Evolutionary conservation across 2,888 invertebrate genomes (phyloP).

Genomic region (Pecten maximus): DNA sequence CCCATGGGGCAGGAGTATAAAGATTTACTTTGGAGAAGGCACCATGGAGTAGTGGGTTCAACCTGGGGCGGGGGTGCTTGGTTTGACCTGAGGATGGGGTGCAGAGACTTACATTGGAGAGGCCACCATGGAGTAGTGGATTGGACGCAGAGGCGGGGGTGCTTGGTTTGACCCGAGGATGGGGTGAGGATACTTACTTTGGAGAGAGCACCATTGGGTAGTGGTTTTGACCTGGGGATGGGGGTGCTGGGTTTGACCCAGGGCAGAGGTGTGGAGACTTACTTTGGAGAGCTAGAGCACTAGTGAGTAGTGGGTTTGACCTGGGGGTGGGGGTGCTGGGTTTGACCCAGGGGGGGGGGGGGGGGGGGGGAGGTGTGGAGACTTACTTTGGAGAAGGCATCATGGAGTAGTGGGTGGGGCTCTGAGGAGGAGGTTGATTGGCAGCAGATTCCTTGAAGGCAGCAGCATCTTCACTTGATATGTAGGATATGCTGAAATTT

Average conservation of each 20-base stretch:
- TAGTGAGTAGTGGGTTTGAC: neutral
- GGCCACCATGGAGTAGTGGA: slow-evolving; percentile 72
- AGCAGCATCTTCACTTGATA: slow-evolving; percentile 84
- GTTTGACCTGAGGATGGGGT: neutral
- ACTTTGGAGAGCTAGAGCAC: slow-evolving; percentile 72
- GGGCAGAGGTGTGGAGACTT: neutral
- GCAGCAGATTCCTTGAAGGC: slow-evolving; percentile 82
- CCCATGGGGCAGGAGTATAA: neutral
- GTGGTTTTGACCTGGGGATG: neutral
- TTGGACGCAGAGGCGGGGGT: slow-evolving; percentile 61
- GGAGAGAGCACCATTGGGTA: slow-evolving; percentile 83
- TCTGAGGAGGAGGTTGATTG: slow-evolving; percentile 60
- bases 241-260: neutral
- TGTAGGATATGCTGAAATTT: slow-evolving; percentile 85
- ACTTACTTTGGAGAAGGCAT: slow-evolving; percentile 81
- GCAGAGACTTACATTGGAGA: slow-evolving; percentile 77
- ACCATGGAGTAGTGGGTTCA: slow-evolving; percentile 64
- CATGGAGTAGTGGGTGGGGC: slow-evolving; percentile 65
- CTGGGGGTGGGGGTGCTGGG: neutral
- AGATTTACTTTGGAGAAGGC: slow-evolving; percentile 78
- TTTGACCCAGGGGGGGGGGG: neutral
- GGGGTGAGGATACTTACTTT: slow-evolving; percentile 84
- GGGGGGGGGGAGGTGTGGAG: neutral
- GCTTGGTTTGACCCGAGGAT: slow-evolving; percentile 80
- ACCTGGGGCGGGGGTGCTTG: slow-evolving; percentile 45